Evolutionary conservation across 1,140 invertebrate species (phyloP).

Genomic region (Musca vetustissima): DNA sequence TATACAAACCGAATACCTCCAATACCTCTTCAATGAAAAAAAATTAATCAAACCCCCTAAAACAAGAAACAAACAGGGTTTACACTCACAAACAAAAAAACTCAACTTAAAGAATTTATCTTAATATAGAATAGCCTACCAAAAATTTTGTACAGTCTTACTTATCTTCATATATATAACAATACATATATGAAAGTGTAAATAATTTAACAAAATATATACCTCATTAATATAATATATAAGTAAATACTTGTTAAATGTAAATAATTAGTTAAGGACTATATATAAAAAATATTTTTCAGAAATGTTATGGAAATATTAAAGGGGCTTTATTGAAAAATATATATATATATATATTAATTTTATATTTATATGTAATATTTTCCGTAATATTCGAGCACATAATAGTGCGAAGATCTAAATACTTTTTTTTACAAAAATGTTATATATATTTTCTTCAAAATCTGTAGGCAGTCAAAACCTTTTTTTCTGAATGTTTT

Average conservation of each 20-base stretch:
- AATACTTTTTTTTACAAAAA: too few species aligned
- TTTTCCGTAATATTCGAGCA: too few species aligned
- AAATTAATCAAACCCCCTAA: conserved; percentile 1
- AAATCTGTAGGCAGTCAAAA: too few species aligned
- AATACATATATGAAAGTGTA: not conserved
- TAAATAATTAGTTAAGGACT: not conserved
- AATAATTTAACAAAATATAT: conserved; percentile 7
- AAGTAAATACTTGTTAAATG: not conserved
- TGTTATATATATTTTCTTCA: too few species aligned
- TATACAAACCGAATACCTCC: conserved; percentile 30
- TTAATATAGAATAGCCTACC: conserved; percentile 7
- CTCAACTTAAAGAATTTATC: conserved; percentile 19
- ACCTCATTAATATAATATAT: conserved; percentile 9
- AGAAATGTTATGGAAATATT: not conserved
- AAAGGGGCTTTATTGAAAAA: not conserved
- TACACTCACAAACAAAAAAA: not conserved
- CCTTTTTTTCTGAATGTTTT: too few species aligned
- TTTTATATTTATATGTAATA: too few species aligned
- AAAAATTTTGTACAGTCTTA: not conserved
- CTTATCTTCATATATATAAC: too few species aligned
- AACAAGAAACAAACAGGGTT: conserved; percentile 8
- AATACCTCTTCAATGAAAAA: conserved; percentile 23
- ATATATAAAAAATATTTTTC: not conserved
- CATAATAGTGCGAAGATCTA: too few species aligned
- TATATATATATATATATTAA: too few species aligned